Evolutionary conservation across 2,888 invertebrate genomes (phyloP).

Genomic region (Drosophila phalerata): DNA sequence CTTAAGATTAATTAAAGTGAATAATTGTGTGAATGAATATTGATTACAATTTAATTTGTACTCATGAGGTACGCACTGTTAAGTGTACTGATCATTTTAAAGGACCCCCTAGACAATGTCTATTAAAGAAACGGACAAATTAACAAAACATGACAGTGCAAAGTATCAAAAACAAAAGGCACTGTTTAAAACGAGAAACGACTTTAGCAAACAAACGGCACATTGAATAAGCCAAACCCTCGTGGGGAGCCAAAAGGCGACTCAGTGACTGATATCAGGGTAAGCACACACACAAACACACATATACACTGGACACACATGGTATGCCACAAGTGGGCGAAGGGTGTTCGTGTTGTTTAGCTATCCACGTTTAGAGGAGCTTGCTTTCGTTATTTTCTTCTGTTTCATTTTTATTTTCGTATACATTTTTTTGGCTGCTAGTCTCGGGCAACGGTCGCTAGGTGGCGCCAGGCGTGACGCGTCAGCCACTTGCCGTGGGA

Average conservation of each 20-base stretch:
- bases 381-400: constrained; percentile 40
- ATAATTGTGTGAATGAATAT: constrained; percentile 8
- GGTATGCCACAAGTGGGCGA: constrained; percentile 54
- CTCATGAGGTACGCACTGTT: constrained; percentile 3
- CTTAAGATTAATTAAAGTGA: not conserved
- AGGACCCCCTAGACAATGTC: constrained; percentile 45
- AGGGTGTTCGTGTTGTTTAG: constrained; percentile 20
- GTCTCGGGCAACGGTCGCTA: constrained; percentile 58
- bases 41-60: constrained; percentile 23
- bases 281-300: constrained; percentile 14
- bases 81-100: constrained; percentile 31
- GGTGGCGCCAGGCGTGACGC: constrained; percentile 76
- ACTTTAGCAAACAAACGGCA: constrained; percentile 71
- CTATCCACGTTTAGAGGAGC: constrained; percentile 74
- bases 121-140: constrained; percentile 47
- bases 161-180: constrained; percentile 51
- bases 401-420: constrained; percentile 3
- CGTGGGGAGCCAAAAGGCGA: constrained; percentile 32
- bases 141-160: constrained; percentile 38
- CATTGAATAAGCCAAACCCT: constrained; percentile 74
- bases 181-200: constrained; percentile 67
- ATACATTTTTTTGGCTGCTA: constrained; percentile 36
- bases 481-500: constrained; percentile 30
- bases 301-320: constrained; percentile 28
- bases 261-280: constrained; percentile 40